Conservation (phyloP, 2,797 vertebrate genomes). For the Rhinichthys osculus region DNA sequence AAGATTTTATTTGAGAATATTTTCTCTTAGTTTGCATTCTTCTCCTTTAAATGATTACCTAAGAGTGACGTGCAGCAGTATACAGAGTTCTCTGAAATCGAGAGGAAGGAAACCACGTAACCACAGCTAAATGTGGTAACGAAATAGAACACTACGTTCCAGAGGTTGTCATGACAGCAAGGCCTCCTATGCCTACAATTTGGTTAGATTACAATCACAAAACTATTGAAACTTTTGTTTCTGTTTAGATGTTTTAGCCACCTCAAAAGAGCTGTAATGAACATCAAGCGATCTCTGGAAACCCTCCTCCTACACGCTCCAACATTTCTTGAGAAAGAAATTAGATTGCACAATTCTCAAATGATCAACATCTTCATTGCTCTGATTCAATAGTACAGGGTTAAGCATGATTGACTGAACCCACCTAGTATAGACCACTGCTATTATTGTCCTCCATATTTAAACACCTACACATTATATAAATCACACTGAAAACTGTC, state of each 20-base stretch:
- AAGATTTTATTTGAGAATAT: not conserved
- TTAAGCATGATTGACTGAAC: not conserved
- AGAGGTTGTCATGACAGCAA: conserved; percentile 39
- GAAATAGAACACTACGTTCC: not conserved
- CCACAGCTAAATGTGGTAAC: not conserved
- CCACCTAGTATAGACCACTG: conserved; percentile 20
- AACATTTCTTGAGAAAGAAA: conserved; percentile 12
- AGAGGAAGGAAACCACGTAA: conserved; percentile 37
- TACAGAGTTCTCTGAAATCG: not conserved
- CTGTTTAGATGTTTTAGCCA: not conserved
- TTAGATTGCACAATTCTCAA: not conserved
- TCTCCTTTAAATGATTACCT: not conserved
- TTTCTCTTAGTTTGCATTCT: not conserved
- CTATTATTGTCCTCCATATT: conserved; percentile 18
- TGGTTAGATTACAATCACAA: not conserved
- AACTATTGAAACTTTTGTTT: conserved; percentile 11
- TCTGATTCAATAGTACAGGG: not conserved
- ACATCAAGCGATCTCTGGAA: not conserved
- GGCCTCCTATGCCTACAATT: not conserved
- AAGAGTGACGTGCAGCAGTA: not conserved
- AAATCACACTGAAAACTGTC: conserved; percentile 20
- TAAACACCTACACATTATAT: conserved; percentile 32
- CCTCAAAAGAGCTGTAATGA: not conserved
- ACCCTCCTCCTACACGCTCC: not conserved
- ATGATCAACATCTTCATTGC: not conserved